Base-by-base conservation (phyloP, 2,888 invertebrate genomes). In the Ophion ellenae region DNA sequence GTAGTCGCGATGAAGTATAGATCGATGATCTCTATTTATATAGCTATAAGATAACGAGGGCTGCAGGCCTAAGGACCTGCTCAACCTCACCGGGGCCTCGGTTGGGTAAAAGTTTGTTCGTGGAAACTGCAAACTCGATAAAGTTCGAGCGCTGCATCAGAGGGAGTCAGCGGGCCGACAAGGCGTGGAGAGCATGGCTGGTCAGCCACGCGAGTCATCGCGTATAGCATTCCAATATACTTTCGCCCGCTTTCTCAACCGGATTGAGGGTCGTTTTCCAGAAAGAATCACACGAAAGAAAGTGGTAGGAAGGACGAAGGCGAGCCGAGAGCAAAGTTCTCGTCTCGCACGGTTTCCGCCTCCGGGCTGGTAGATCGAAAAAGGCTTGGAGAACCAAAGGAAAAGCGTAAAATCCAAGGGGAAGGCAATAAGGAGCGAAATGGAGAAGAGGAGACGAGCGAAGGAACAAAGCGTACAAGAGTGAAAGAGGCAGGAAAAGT, bases 111-210 rank as follows among this genome's bases (percentile, higher is more conserved):
- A 92, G 93, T 93, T 81, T 92, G 91, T 90, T 90, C 89, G 90
- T 90, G 88, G 89, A 91, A 92, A 92, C 91, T 92, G 89, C 92
- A 92, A 93, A 93, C 92, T 93, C 93, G 92, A 93, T 93, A 92
- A 93, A 93, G 91, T 93, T 93, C 91, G 87, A 89, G 90, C 89
- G 88, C 87, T 87, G 86, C 87, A 88, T 87, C 86, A 73, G 66
- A 40, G 71, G 45, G 70, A 67, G 88, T 85, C 87, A 84, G 83
- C 81, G 81, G 17, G 53, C 84, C 74, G 85, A 81, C 66, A 80
- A 83, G 75, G 45, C 57, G 66, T 71, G 75, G 71, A 61, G 73
- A 59, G 32, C 70, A 83, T 47, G 82, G 82, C 78, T 59, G 81
- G 85, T 82, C 85, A 76, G 59, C 82, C 71, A 80, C 76, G 76